Percentiles rank a stretch among this genome's conserved stretches.
These are phyloP conservation scores for Diploptera punctata DNA, from an alignment of 2,888 invertebrate genomes.

Conservation along the genomic window DNA sequence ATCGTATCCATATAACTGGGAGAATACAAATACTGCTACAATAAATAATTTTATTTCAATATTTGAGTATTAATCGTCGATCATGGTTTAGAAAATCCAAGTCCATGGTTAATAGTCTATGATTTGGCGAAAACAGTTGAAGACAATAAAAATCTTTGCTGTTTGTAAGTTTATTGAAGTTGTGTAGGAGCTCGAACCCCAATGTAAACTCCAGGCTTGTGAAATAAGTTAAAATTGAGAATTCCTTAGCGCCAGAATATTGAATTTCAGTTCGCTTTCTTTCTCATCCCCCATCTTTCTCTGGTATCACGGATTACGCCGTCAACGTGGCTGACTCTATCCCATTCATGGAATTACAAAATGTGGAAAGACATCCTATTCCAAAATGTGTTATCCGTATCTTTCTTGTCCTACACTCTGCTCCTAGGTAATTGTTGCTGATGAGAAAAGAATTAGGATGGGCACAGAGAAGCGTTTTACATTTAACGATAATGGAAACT, in stretches of 20 bases:
- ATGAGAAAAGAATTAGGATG: not conserved
- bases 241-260: constrained; percentile 1
- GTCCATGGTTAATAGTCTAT: no score
- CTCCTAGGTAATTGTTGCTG: not conserved
- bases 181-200: no score
- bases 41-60: no score
- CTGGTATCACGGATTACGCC: not conserved
- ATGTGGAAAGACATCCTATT: not conserved
- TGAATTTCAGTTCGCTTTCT: not conserved
- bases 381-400: not conserved
- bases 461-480: not conserved
- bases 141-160: no score
- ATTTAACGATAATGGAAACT: not conserved
- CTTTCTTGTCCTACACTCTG: not conserved
- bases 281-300: not conserved
- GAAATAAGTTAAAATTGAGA: not conserved
- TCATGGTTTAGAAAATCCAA: no score
- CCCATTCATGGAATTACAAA: not conserved
- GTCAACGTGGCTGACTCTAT: not conserved
- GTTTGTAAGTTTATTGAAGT: no score
- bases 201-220: no score
- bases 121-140: no score
- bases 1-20: no score
- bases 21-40: no score
- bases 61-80: no score